phyloP scores from a whole-genome alignment of 2,888 invertebrate genomes.

The Eupithecia dodoneata region DNA sequence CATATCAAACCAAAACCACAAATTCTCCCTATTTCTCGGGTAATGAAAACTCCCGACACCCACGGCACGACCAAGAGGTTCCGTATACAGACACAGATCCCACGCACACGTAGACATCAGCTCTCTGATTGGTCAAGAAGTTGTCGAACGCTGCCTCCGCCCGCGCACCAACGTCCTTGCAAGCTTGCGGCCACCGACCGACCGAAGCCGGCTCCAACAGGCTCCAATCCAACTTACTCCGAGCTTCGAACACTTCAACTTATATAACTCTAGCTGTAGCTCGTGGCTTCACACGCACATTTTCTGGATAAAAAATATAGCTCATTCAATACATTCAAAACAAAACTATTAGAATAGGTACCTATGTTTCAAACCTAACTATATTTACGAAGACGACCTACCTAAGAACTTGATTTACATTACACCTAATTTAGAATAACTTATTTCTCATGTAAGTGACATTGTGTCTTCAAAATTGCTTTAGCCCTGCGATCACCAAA shows the following conservation, averaged over 20 bases:
- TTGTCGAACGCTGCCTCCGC: constrained; percentile 68
- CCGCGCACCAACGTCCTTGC: constrained; percentile 83
- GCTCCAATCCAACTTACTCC: constrained; percentile 37
- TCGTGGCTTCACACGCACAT: background rate
- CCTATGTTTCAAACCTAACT: no score
- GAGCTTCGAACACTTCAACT: constrained; percentile 36
- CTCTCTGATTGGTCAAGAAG: constrained; percentile 62
- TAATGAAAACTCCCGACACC: constrained; percentile 37
- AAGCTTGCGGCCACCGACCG: constrained; percentile 81
- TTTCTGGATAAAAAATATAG: background rate
- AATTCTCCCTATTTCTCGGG: constrained; percentile 26
- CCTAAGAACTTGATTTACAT: no score
- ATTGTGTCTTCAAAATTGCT: no score
- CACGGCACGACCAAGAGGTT: constrained; percentile 58
- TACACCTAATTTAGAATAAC: no score
- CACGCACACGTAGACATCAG: constrained; percentile 43
- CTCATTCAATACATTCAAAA: no score
- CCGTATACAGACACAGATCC: constrained; percentile 50
- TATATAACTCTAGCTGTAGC: constrained; percentile 22
- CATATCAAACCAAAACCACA: background rate
- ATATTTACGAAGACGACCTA: no score
- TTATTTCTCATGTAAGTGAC: no score
- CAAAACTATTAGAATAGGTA: no score
- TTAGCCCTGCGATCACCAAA: no score
- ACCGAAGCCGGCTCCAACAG: constrained; percentile 62